A percentile compares a stretch with the other conserved stretches of the same genome.
Evolutionary conservation across 2,113 vertebrate species (phyloP).

Genomic region (Chunga burmeisteri): DNA sequence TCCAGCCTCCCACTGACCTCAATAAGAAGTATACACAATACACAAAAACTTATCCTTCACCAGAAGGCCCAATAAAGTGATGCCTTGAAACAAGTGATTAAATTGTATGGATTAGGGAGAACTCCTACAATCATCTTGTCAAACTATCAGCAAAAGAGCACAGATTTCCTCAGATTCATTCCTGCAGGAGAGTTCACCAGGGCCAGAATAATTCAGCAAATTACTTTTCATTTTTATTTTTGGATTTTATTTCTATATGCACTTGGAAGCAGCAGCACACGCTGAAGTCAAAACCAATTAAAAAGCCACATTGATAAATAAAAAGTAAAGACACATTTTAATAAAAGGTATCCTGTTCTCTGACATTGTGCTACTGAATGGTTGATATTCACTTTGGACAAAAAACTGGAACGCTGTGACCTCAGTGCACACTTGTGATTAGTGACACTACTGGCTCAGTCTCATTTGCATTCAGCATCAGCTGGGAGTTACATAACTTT

Average conservation of each 20-base stretch:
- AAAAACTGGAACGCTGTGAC: conserved; percentile 34
- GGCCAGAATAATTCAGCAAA: neutral
- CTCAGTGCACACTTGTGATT: conserved; percentile 20
- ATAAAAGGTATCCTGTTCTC: neutral
- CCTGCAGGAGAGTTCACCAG: neutral
- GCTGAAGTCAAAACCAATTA: neutral
- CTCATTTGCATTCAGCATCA: conserved; percentile 9
- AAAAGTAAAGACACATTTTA: neutral
- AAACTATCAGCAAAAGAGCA: neutral
- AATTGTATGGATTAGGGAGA: neutral
- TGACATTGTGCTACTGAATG: neutral
- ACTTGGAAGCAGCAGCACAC: neutral
- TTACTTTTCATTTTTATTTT: neutral
- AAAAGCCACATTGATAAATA: neutral
- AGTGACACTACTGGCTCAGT: conserved; percentile 44
- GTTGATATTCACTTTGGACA: neutral
- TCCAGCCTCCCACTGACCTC: neutral
- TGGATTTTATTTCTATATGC: neutral
- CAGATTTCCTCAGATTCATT: neutral
- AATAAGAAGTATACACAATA: neutral
- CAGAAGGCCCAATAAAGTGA: rapidly evolving
- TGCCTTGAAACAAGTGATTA: neutral
- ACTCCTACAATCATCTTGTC: neutral
- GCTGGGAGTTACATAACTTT: neutral
- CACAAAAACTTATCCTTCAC: neutral